Conservation (phyloP, 2,113 vertebrate genomes). For the Otocyon megalotis region DNA sequence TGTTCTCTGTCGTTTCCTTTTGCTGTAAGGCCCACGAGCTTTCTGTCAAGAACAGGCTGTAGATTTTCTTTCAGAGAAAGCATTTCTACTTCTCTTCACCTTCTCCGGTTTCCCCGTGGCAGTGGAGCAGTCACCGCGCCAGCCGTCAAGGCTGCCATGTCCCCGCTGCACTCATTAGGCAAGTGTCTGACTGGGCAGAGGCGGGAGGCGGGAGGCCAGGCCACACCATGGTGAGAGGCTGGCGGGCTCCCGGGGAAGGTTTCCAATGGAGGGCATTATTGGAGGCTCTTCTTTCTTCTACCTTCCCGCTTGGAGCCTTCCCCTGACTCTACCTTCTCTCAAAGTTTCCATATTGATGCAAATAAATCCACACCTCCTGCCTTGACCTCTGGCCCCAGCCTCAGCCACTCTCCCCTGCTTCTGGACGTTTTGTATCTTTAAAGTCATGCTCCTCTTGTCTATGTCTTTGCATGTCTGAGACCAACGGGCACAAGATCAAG, state of each 20-base stretch:
- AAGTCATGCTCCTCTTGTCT: background rate
- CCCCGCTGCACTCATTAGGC: rapidly evolving
- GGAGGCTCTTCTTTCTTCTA: background rate
- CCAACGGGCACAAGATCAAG: background rate
- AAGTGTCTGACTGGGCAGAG: too few relatives aligned
- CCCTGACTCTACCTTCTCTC: background rate
- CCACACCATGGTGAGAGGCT: too few relatives aligned
- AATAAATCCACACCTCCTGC: background rate
- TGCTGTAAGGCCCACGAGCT: background rate
- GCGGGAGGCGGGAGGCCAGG: too few relatives aligned
- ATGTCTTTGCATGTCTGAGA: background rate
- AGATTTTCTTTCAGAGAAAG: background rate
- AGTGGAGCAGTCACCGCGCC: rapidly evolving
- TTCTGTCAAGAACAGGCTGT: background rate
- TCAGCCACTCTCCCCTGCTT: background rate
- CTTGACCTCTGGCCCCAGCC: background rate
- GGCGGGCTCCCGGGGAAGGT: background rate
- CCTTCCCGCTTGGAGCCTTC: background rate
- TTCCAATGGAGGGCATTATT: background rate
- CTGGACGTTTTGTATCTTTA: background rate
- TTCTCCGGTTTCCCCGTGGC: background rate
- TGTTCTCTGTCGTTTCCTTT: background rate
- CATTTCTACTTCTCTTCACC: background rate
- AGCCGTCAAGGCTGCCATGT: background rate
- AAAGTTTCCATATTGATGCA: constrained; percentile 1